Conservation (phyloP, 2,113 vertebrate species). For the Xerus inauris region DNA sequence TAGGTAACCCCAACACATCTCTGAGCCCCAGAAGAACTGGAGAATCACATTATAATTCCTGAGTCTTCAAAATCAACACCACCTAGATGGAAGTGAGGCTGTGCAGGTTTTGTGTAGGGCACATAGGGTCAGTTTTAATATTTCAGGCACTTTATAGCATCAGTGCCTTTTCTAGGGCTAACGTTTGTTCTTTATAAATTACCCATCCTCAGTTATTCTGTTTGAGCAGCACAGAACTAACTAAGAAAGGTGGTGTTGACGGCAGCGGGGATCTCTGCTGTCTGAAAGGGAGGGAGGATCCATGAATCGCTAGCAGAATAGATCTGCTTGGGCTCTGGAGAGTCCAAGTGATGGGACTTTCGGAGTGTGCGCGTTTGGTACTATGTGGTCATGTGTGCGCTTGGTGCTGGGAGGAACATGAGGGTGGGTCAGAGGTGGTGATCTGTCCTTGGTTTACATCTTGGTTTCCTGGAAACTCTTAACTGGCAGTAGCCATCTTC, state of each 20-base stretch:
- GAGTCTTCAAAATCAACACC: neutral
- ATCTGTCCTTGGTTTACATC: neutral
- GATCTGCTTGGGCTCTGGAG: neutral
- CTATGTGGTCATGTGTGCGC: neutral
- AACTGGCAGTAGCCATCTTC: neutral
- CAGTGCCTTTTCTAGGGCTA: neutral
- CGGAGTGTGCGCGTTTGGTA: no score
- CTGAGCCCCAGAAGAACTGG: neutral
- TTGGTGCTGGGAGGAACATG: neutral
- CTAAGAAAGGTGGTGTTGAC: neutral
- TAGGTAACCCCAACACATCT: neutral
- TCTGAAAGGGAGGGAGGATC: neutral
- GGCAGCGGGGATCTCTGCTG: neutral
- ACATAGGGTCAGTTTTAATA: neutral
- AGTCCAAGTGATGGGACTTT: neutral
- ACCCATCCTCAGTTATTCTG: neutral
- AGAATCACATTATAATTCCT: neutral
- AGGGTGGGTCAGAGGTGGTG: neutral
- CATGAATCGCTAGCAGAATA: neutral
- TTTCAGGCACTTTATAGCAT: neutral
- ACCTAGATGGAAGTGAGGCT: neutral
- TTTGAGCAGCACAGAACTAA: neutral
- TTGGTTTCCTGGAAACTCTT: slow-evolving; percentile 3
- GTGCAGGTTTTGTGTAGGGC: neutral
- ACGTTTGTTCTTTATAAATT: neutral